Percentiles rank a stretch among this genome's conserved stretches.
Conservation (phyloP, 2,113 vertebrate genomes). For the Macrotus californicus region DNA sequence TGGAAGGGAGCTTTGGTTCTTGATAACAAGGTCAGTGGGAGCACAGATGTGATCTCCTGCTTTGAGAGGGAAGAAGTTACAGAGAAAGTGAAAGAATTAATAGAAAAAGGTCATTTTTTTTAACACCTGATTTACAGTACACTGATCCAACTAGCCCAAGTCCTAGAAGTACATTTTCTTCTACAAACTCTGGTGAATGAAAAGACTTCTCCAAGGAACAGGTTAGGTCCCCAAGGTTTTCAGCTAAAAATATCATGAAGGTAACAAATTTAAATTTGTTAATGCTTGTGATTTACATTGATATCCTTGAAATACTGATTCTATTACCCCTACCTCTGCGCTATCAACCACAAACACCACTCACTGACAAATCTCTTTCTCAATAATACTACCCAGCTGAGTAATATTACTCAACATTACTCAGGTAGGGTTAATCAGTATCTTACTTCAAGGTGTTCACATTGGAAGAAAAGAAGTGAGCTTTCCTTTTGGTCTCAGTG, state of each 20-base stretch:
- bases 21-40: not conserved
- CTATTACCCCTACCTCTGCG: not conserved
- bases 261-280: not conserved
- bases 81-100: not conserved
- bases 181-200: not conserved
- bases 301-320: conserved; percentile 13
- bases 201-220: not conserved
- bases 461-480: conserved; percentile 15
- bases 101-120: not conserved
- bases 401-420: not conserved
- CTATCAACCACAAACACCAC: not conserved
- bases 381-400: not conserved
- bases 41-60: not conserved
- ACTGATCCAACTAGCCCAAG: not conserved
- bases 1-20: not conserved
- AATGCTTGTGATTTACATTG: not conserved
- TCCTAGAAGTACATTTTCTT: not conserved
- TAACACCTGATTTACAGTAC: not conserved
- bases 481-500: not conserved
- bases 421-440: not conserved
- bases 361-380: not conserved
- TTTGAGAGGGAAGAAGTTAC: conserved; percentile 4
- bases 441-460: not conserved
- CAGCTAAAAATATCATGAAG: not conserved
- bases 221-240: not conserved